Percentiles rank a stretch among this genome's conserved stretches.
Conservation (phyloP, 2,113 vertebrate genomes). For the Bubo bubo region DNA sequence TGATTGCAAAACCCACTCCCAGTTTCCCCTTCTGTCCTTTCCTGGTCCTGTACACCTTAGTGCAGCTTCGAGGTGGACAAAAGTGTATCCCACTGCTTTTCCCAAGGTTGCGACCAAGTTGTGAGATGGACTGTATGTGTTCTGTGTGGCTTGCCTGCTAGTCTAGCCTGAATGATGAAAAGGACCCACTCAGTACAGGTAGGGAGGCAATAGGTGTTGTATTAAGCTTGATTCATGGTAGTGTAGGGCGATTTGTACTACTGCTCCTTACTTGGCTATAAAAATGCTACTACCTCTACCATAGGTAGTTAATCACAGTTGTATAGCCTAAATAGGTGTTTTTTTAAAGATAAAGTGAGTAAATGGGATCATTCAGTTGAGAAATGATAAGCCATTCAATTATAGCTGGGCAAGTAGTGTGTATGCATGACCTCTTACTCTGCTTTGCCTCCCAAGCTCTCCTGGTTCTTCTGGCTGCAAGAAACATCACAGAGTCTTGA, state of each 20-base stretch:
- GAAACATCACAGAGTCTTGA: background rate
- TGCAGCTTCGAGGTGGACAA: background rate
- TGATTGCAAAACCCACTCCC: background rate
- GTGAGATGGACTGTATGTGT: background rate
- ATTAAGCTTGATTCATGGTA: background rate
- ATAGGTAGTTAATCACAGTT: background rate
- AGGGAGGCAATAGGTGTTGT: background rate
- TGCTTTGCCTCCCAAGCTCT: background rate
- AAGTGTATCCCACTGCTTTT: background rate
- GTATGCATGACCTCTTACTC: background rate
- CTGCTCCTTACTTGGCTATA: background rate
- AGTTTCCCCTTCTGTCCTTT: background rate
- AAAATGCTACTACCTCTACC: background rate
- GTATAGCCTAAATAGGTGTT: background rate
- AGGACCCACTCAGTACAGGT: background rate
- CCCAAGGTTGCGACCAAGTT: background rate
- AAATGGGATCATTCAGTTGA: background rate
- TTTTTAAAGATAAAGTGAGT: background rate
- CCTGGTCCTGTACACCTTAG: background rate
- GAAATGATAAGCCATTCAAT: background rate
- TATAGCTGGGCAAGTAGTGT: background rate
- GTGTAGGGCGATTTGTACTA: background rate
- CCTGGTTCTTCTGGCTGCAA: background rate
- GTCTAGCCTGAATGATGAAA: background rate
- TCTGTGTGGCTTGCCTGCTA: background rate